Conservation (phyloP, 2,113 vertebrate genomes). For the Pachypanchax playfairii region DNA sequence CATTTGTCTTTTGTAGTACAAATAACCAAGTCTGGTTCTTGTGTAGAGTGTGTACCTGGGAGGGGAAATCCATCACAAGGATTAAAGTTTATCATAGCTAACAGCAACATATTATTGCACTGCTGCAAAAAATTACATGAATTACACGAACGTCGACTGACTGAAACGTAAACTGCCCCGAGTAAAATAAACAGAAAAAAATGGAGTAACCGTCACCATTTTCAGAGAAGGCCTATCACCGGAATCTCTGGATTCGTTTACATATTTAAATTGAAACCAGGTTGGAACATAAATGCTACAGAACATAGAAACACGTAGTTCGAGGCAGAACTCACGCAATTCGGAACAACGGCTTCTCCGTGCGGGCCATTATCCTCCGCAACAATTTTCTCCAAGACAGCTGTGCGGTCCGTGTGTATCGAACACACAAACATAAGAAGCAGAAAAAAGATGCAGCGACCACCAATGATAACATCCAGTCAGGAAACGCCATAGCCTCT, state of each 20-base stretch:
- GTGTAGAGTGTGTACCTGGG: slow-evolving; percentile 94
- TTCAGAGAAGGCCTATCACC: neutral
- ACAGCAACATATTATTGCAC: no score
- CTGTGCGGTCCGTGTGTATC: slow-evolving; percentile 38
- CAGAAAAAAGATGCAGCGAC: slow-evolving; percentile 63
- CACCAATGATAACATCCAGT: slow-evolving; percentile 61
- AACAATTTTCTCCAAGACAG: slow-evolving; percentile 45
- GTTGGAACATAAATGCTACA: neutral
- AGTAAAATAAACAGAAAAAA: neutral
- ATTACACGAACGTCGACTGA: no score
- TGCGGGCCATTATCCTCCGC: slow-evolving; percentile 78
- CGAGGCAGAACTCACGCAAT: slow-evolving; percentile 78
- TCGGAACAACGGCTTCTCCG: slow-evolving; percentile 83
- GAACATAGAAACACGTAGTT: neutral
- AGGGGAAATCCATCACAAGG: no score
- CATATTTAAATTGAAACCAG: no score
- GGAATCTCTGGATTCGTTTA: no score
- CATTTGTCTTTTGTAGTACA: slow-evolving; percentile 94
- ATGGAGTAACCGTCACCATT: neutral
- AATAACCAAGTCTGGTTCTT: slow-evolving; percentile 91
- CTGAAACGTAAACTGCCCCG: neutral
- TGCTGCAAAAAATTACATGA: no score
- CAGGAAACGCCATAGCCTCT: slow-evolving; percentile 75
- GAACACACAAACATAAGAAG: slow-evolving; percentile 65
- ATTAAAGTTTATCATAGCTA: neutral